phyloP scores from a whole-genome alignment of 1,140 invertebrate species.

The Drosophila rufa region DNA sequence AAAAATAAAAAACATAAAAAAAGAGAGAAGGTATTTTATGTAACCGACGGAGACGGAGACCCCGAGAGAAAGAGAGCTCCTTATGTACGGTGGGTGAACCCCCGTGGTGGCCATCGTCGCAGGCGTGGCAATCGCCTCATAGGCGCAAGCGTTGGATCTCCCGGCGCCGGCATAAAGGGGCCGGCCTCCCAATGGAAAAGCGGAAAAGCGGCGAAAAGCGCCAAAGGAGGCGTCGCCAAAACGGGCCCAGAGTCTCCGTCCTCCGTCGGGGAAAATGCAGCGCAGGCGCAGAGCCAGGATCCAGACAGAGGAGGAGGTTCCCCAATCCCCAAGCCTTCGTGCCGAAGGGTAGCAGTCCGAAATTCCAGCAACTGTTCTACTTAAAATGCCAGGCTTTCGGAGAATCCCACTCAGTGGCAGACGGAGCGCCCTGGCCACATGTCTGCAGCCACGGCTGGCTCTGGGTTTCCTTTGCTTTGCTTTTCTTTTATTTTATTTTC shows the following conservation, averaged over 20 bases:
- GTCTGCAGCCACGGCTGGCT: slow-evolving; percentile 9
- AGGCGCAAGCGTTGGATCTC: slow-evolving; percentile 78
- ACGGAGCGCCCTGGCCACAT: slow-evolving; percentile 57
- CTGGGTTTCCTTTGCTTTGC: not conserved
- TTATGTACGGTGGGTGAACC: slow-evolving; percentile 46
- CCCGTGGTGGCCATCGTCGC: slow-evolving; percentile 32
- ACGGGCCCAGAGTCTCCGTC: slow-evolving; percentile 8
- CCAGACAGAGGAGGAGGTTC: not conserved
- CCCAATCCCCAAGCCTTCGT: not conserved
- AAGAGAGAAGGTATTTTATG: slow-evolving; percentile 65
- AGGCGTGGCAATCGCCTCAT: slow-evolving; percentile 66
- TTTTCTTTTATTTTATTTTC: not conserved
- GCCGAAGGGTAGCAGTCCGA: slow-evolving; percentile 46
- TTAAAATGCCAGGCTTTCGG: slow-evolving; percentile 71
- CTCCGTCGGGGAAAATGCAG: slow-evolving; percentile 2
- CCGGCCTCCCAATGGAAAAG: slow-evolving; percentile 72
- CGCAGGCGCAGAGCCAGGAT: slow-evolving; percentile 18
- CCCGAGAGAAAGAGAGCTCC: slow-evolving; percentile 14
- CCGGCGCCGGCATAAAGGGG: slow-evolving; percentile 33
- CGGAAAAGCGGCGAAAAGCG: slow-evolving; percentile 9
- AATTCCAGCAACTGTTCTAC: slow-evolving; percentile 63
- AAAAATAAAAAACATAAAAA: too few species aligned
- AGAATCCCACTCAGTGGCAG: slow-evolving; percentile 65
- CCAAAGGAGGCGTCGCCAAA: slow-evolving; percentile 66
- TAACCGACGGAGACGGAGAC: slow-evolving; percentile 38